These are phyloP conservation scores for Ophion ellenae DNA, from an alignment of 2,888 invertebrate species.

Conservation along the genomic window DNA sequence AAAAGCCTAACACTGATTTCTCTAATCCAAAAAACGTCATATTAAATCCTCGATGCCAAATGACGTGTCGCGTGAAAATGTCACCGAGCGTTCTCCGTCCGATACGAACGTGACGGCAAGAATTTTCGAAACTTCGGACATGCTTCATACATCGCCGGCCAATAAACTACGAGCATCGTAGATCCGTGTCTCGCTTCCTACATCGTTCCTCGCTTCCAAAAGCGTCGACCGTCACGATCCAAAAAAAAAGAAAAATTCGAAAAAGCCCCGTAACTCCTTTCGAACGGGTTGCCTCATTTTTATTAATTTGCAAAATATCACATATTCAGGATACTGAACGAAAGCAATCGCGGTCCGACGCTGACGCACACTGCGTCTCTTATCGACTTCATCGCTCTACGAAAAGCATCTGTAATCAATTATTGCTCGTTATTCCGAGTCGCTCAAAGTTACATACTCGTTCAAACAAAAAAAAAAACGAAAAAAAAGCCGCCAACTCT, in stretches of 20 bases:
- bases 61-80: too few relatives aligned
- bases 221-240: neutral
- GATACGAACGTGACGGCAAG: too few relatives aligned
- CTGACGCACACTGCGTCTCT: constrained; percentile 39
- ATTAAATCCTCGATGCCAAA: too few relatives aligned
- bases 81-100: too few relatives aligned
- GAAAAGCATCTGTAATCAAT: constrained; percentile 52
- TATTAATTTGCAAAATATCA: constrained; percentile 67
- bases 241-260: neutral
- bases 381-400: constrained; percentile 38
- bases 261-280: neutral
- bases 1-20: too few relatives aligned
- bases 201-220: neutral
- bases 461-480: neutral
- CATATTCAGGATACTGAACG: constrained; percentile 55
- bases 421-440: constrained; percentile 32
- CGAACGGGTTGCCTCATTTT: constrained; percentile 49
- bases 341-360: constrained; percentile 32
- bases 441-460: constrained; percentile 12
- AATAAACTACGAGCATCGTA: neutral
- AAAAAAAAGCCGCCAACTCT: constrained; percentile 10
- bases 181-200: neutral
- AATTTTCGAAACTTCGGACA: too few relatives aligned
- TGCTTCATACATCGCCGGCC: neutral
- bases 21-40: too few relatives aligned